Base-by-base conservation (phyloP, 2,888 invertebrate genomes). In the Autographa pulchrina region DNA sequence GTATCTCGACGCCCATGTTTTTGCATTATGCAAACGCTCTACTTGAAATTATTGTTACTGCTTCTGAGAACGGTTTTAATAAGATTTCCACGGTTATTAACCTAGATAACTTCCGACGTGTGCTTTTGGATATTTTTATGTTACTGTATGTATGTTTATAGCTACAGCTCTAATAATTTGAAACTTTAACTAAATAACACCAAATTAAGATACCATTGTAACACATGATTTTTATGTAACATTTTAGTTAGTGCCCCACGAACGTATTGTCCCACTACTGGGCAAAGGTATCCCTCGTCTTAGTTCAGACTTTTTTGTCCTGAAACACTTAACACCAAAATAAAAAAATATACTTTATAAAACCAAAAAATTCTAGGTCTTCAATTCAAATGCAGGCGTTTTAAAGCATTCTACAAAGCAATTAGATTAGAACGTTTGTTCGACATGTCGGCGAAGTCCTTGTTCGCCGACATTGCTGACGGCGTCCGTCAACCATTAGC, bases 381-480 rank as follows among this genome's bases (percentile, higher is more conserved):
- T 25, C 25, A 41, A 8, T 41, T 41, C 2, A 41, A 38, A 41
- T 41, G 41, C 43, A 43, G 16, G 14, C 41, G 13, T 41, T 3
- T 13, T 41, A 14, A 41, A 38, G 9, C 43, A 35, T 35, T 35
- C 43, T 43, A 43, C 74, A 70, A 71, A 64, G 64, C 74, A 61
- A 20, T 6, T n/a, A 70, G 59, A 81, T 81, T 70, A 74, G 61
- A 9, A 58, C 62, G 64, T 72, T 71, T 68, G 74, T 74, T 62
- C 69, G 70, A 73, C 70, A 62, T 70, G 75, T 75, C 75, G 68
- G 64, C 70, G 20, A 56, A 68, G 62, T 20, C 25, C 18, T 58
- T 35, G 43, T 68, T 72, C 62, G 59, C 65, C 68, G 78, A 70
- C 81, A 74, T 8, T 74, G 59, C 65, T 76, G 68, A 56, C 68